A percentile compares a stretch with the other conserved stretches of the same genome.
Conservation (phyloP, 2,113 vertebrate genomes). For the Hemiscyllium ocellatum region DNA sequence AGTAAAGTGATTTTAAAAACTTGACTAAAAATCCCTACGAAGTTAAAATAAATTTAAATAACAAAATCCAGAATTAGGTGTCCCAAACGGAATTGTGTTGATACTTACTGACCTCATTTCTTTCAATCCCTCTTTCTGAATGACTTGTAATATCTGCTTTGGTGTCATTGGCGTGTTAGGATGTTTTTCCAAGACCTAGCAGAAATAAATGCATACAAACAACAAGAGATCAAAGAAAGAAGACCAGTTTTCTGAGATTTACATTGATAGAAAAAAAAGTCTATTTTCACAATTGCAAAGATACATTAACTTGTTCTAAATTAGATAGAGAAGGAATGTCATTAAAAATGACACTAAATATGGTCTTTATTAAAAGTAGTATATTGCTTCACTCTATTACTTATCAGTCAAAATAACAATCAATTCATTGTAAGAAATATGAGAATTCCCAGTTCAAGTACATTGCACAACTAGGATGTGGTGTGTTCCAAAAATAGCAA, state of each 20-base stretch:
- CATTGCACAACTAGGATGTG: background rate
- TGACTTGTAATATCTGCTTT: constrained; percentile 78
- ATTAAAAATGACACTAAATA: background rate
- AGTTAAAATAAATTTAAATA: background rate
- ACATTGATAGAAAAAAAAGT: background rate
- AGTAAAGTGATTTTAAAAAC: background rate
- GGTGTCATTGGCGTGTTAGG: constrained; percentile 77
- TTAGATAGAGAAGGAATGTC: background rate
- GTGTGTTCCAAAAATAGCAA: background rate
- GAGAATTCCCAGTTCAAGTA: background rate
- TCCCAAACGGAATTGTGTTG: background rate
- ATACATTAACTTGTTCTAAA: background rate
- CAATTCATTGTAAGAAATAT: background rate
- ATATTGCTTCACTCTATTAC: background rate
- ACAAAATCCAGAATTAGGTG: background rate
- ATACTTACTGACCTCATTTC: constrained; percentile 63
- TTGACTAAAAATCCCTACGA: background rate
- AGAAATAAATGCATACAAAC: constrained; percentile 42
- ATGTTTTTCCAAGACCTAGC: constrained; percentile 74
- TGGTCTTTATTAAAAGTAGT: background rate
- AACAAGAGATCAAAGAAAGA: background rate
- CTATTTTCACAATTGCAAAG: background rate
- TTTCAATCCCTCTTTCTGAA: constrained; percentile 79
- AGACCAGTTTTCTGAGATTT: background rate
- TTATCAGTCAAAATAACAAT: background rate